Evolutionary conservation across 2,888 invertebrate genomes (phyloP), one percentile per base, ranked within the genome.

Genomic region (Cenopis cana): DNA sequence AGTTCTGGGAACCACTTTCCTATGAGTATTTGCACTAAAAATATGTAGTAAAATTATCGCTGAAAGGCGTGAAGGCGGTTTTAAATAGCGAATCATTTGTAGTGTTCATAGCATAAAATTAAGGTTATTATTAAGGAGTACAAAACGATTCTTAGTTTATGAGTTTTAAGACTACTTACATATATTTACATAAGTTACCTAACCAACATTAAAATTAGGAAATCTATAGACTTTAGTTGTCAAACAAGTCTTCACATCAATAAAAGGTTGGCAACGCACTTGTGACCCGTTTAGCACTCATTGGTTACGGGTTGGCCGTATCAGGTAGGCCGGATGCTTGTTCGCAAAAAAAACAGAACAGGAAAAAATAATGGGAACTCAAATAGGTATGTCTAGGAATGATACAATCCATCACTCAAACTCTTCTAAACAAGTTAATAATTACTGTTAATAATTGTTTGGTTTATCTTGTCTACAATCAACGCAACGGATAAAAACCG

Each of bases 1-100:
- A 20, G 49, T 57, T 65, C 59, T 60, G 17, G 54, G 65, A 65
- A 65, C 52, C 52, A 60, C 59, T 68, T 60, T 68, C 60, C 49
- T 52, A 14, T 38, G 20, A 52, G n/a, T 38, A 54, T 64, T 64
- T 64, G 64, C 36, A 50, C 52, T 52, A 62, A 36, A 18, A 52
- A 33, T 8, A 8, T 33, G 33, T 18, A 33, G 46, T 60, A 20
- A 14, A 33, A 6, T 33, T 36, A 62, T n/a, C 50, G 36, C 14
- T 14, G 12, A 62, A 62, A 50, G 12, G 33, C 17, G 56, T 56
- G 4, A n/a, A 36, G 8, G n/a, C 46, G n/a, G 41, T 14, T 41
- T 41, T 12, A 14, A 41, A 41, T 41, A 57, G 8, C 57, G 36
- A 36, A 36, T 57, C 0, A 41, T 41, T 41, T 11, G 41, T 5